Base-by-base conservation (phyloP, 2,797 vertebrate genomes). In the Smutsia temminckii region DNA sequence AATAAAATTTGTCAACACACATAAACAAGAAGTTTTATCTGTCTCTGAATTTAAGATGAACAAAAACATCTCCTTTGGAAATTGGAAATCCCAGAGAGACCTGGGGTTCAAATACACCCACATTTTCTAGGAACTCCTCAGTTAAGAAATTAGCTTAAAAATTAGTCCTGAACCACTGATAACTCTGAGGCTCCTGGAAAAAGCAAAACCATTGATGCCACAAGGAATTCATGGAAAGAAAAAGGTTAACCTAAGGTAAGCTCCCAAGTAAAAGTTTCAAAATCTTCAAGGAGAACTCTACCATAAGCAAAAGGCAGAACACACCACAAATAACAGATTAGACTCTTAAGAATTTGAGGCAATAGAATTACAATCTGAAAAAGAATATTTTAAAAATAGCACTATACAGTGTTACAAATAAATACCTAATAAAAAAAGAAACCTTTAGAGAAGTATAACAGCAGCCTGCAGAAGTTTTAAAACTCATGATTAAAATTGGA, bases 111-210 rank as follows among this genome's bases (percentile, higher is more conserved):
- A 69, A 83, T 74, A n/a, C 74, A 80, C 16, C n/a, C n/a, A 66
- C 12, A 53, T 57, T 74, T 93, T 84, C 89, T 74, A 89, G 69
- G 79, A 95, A 89, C 32, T 86, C n/a, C 87, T 63, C 64, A 83
- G 13, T 77, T 85, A 32, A 64, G 72, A 93, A 40, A 84, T 88
- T 32, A 75, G 23, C 42, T 85, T 87, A 69, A 81, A 84, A 71
- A 18, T 69, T 57, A 34, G 40, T 89, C 42, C 25, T 61, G 32
- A 29, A 21, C 20, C 61, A 89, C 53, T 51, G 78, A 68, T 63
- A 64, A 68, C 8, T 68, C 49, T 93, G 32, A 93, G 57, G 3
- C 8, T 85, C 61, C 51, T 91, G 27, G 72, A 61, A 37, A 93
- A 95, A 92, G 14, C 32, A 74, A 92, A 87, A 94, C 14, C 16